A percentile compares a stretch with the other conserved stretches of the same genome.
Conservation (phyloP, 2,113 vertebrate genomes). For the Apteryx mantelli region DNA sequence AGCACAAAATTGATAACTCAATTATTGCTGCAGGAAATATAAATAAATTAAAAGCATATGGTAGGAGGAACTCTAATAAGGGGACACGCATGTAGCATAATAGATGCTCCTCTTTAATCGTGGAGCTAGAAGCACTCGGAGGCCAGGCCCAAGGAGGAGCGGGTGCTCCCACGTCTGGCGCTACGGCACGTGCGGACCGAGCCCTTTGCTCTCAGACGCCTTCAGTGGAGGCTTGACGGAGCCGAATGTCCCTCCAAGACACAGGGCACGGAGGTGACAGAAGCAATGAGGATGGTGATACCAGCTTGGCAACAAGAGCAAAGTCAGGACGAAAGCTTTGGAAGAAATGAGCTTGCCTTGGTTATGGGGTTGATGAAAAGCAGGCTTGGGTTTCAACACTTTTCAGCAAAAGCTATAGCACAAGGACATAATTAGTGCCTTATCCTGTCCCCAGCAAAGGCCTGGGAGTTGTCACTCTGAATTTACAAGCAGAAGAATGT, state of each 20-base stretch:
- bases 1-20: slow-evolving; percentile 66
- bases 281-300: neutral
- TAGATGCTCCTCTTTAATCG: neutral
- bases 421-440: neutral
- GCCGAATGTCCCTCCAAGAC: rapidly evolving
- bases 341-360: neutral
- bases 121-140: neutral
- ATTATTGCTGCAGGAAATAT: slow-evolving; percentile 65
- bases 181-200: neutral
- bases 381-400: neutral
- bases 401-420: neutral
- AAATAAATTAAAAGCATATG: slow-evolving; percentile 64
- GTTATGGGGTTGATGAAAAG: neutral
- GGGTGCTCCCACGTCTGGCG: neutral
- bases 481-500: neutral
- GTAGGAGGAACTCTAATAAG: neutral
- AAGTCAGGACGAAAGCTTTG: neutral
- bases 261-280: neutral
- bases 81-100: neutral
- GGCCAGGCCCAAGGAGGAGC: neutral
- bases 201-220: rapidly evolving
- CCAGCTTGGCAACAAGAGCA: neutral
- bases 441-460: neutral
- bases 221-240: neutral
- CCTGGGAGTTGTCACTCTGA: neutral